Evolutionary conservation across 2,888 invertebrate species (phyloP).

Genomic region (Tridacna crocea): DNA sequence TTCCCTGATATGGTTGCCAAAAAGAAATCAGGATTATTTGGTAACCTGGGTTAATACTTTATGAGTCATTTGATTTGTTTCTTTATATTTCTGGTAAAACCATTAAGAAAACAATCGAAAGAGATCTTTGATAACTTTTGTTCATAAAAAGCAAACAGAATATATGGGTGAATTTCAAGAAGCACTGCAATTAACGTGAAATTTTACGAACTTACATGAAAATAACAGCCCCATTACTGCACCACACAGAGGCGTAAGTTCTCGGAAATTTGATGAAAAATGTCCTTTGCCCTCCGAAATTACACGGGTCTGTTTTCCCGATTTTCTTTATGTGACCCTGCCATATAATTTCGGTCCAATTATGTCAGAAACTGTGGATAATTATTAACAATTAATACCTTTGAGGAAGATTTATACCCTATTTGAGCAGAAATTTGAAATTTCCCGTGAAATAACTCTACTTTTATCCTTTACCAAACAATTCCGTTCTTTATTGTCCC

Average conservation of each 20-base stretch:
- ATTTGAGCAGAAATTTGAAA: constrained; percentile 10
- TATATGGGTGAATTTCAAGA: too few species aligned
- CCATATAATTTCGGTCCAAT: constrained; percentile 22
- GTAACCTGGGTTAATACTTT: too few species aligned
- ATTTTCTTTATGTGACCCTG: constrained; percentile 26
- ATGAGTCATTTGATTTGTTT: too few species aligned
- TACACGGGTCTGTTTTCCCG: constrained; percentile 6
- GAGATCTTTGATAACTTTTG: too few species aligned
- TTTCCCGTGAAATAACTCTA: constrained; percentile 10
- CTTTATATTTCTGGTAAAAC: too few species aligned
- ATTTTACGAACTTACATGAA: constrained; percentile 27
- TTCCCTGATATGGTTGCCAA: too few species aligned
- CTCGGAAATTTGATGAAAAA: constrained; percentile 27
- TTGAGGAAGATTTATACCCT: constrained; percentile 7
- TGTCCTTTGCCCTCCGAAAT: constrained; percentile 20
- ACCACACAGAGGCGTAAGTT: constrained; percentile 3
- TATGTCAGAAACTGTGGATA: constrained; percentile 28
- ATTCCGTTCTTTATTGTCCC: background rate
- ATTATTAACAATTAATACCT: constrained; percentile 26
- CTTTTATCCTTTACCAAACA: background rate
- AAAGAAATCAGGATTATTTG: too few species aligned
- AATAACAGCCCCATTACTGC: constrained; percentile 22
- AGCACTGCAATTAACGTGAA: constrained; percentile 23
- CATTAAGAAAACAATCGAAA: too few species aligned
- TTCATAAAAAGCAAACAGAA: too few species aligned